Percentiles rank a stretch among this genome's conserved stretches.
These are phyloP conservation scores for Xenopus laevis DNA, from an alignment of 2,113 vertebrate genomes.

Conservation along the genomic window DNA sequence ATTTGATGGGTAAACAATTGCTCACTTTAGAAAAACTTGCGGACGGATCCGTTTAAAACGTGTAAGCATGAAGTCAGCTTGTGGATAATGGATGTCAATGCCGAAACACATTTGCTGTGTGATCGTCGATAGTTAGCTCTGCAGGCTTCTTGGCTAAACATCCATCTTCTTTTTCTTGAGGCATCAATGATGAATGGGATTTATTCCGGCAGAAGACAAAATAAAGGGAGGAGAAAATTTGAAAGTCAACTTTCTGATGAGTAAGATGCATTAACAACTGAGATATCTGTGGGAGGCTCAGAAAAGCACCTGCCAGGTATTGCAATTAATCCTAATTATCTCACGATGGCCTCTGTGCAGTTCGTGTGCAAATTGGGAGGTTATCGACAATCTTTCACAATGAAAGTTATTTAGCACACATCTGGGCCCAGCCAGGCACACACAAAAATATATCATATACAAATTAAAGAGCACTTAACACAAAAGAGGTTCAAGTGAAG, in stretches of 20 bases:
- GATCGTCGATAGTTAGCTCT: too few species aligned
- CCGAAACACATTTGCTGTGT: too few species aligned
- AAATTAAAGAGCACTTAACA: slow-evolving; percentile 39
- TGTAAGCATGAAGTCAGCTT: too few species aligned
- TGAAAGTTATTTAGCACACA: slow-evolving; percentile 7
- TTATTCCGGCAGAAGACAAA: not conserved
- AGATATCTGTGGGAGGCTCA: slow-evolving; percentile 26
- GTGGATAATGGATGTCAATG: too few species aligned
- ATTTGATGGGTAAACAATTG: too few species aligned
- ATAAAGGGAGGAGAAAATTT: not conserved
- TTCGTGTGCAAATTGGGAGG: not conserved
- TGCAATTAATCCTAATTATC: slow-evolving; percentile 13
- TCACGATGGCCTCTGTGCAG: not conserved
- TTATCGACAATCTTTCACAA: not conserved
- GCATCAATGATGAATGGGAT: not conserved
- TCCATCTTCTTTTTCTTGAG: not conserved
- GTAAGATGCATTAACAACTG: not conserved
- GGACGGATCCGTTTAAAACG: too few species aligned
- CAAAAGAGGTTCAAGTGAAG: slow-evolving; percentile 30
- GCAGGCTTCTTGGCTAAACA: not conserved
- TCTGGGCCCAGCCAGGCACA: slow-evolving; percentile 16
- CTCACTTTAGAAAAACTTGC: too few species aligned
- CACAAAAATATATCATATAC: slow-evolving; percentile 15
- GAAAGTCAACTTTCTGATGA: slow-evolving; percentile 21
- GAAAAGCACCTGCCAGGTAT: slow-evolving; percentile 18